phyloP scores from a whole-genome alignment of 2,888 invertebrate genomes.

The Synergus gifuensis region DNA sequence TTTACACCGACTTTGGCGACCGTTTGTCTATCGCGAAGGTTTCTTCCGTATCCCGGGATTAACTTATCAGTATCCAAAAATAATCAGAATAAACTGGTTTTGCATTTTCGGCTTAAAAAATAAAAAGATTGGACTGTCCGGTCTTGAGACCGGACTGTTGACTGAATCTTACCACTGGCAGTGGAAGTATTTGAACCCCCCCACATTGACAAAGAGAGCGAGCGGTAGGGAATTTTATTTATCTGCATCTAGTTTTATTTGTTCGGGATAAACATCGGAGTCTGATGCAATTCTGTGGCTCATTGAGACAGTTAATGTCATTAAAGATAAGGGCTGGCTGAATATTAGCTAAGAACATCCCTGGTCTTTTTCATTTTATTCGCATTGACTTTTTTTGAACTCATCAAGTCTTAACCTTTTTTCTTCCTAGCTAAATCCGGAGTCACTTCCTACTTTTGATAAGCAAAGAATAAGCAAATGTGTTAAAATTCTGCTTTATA shows the following conservation, averaged over 20 bases:
- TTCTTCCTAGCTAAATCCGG: constrained; percentile 24
- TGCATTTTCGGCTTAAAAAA: too few species aligned
- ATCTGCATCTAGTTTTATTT: constrained; percentile 69
- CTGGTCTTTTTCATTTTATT: constrained; percentile 64
- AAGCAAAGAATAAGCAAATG: neutral
- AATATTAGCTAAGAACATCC: constrained; percentile 59
- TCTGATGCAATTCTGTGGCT: constrained; percentile 72
- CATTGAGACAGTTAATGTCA: constrained; percentile 70
- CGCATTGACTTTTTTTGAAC: constrained; percentile 42
- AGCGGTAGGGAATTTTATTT: constrained; percentile 67
- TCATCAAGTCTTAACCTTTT: constrained; percentile 41
- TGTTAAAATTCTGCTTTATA: constrained; percentile 3
- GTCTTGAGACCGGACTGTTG: constrained; percentile 55
- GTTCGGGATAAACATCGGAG: constrained; percentile 71
- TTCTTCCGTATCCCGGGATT: constrained; percentile 54
- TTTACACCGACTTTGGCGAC: constrained; percentile 65
- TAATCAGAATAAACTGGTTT: neutral
- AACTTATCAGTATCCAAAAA: constrained; percentile 8
- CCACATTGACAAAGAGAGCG: constrained; percentile 49
- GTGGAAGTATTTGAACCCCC: constrained; percentile 67
- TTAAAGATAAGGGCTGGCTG: constrained; percentile 70
- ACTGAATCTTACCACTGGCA: constrained; percentile 57
- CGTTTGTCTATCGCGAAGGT: constrained; percentile 70
- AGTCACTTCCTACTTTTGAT: constrained; percentile 29
- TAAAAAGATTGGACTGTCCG: constrained; percentile 39